Evolutionary conservation across 92 coral and sea anemone species (phyloP), one percentile per base, ranked within the genome.

Genomic region (Epizoanthus stellaris): DNA sequence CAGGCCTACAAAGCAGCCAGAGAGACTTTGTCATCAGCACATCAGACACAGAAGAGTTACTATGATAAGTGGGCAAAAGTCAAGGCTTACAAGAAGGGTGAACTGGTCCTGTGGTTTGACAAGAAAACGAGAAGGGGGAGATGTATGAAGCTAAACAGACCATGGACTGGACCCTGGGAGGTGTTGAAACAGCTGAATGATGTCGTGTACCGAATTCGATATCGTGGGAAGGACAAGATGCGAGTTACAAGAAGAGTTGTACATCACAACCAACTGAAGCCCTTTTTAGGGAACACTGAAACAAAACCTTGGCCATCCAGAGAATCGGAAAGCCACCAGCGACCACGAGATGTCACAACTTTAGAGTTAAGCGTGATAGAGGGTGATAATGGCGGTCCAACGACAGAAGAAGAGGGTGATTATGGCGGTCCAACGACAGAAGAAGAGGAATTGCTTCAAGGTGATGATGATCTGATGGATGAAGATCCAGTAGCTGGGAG

Each of bases 111-210:
- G 67, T 85, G 89, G 84, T 75, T 76, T 25, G 89, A 76, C 81
- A 49, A 77, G 53, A 76, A 85, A 69, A 85, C 77, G 39, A 66
- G 83, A 67, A 45, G 77, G 66, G 84, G 84, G 23, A 76, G 77
- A 56, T 76, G 84, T 47, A 76, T 75, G 83, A 64, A 76, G 74
- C 74, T 85, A 60, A 85, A 85, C 83, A 85, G 83, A 67, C 88
- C 88, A 19, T 85, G 88, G 88, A 75, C 68, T 38, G 88, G 76
- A 36, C 88, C 88, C 34, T 85, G 82, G 88, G 60, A 62, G 69
- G 81, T 85, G 47, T 67, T 85, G 19, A 85, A 76, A 67, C 68
- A 63, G 60, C 83, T 85, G 2, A 77, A 68, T 45, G 77, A 17
- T n/a, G n/a, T n/a, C n/a, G n/a, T n/a, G n/a, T n/a, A n/a, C n/a